Base-by-base conservation (phyloP, 2,797 vertebrate species). In the Girardinus metallicus region DNA sequence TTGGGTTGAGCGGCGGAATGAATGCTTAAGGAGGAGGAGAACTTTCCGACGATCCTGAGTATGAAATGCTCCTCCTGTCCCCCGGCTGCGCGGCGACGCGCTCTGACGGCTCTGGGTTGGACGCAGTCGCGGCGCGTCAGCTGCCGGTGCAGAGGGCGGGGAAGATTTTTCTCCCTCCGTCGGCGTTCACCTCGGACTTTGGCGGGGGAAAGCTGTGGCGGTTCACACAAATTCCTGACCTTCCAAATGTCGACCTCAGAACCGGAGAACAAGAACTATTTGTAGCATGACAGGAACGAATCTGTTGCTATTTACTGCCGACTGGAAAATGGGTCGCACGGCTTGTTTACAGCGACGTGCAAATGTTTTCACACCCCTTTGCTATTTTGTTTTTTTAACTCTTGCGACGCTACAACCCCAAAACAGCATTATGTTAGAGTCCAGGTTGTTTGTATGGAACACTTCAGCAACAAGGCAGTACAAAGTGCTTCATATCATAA, bases 171-270 rank as follows among this genome's bases (percentile, higher is more conserved):
- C 39, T 34, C 80, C 36, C 15, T 60, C 16, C 15, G 2, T 31
- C 29, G 16, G 36, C 6, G 18, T 71, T 75, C 66, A 46, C 31
- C 23, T 71, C 73, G 39, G 39, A 76, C 64, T 26, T 15, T 77
- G 72, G 64, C 49, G 31, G n/a, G 57, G 36, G 34, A 7, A 44
- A 78, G 74, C 78, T 81, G 73, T 36, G 51, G 46, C 43, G 11
- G 2, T 29, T 47, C 41, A 60, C 68, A 73, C 53, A 78, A 53
- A 76, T 55, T 70, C 49, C 66, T 80, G 51, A 64, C 60, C 62
- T 83, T 87, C 26, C 72, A 83, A 79, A 68, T 12, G 64, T 68
- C 36, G 18, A 8, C 18, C 77, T 79, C 51, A 79, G 53, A 49
- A 83, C 53, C 36, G 15, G 41, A 74, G 60, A 77, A 73, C 36